phyloP scores from a whole-genome alignment of 1,140 invertebrate genomes.

The Zaprionus lachaisei region DNA sequence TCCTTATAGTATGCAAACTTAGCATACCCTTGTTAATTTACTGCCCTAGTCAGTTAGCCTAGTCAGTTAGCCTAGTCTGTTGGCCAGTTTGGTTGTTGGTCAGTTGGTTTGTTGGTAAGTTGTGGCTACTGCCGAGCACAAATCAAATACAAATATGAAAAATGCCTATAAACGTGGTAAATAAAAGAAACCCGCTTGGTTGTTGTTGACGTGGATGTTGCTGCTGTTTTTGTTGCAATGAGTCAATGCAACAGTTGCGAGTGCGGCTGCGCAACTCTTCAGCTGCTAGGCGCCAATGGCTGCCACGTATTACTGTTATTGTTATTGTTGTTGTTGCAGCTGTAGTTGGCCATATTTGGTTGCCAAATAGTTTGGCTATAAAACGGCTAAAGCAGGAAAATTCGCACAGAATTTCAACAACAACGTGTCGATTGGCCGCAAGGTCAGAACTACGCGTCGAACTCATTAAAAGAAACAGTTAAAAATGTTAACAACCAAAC shows the following conservation, averaged over 20 bases:
- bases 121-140: constrained; percentile 39
- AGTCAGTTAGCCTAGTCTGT: constrained; percentile 11
- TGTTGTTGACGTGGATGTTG: constrained; percentile 40
- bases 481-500: background rate
- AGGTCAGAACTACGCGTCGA: constrained; percentile 23
- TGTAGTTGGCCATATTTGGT: constrained; percentile 28
- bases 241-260: constrained; percentile 42
- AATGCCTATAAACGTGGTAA: constrained; percentile 31
- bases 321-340: constrained; percentile 20
- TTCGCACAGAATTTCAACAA: constrained; percentile 4
- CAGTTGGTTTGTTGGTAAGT: background rate
- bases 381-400: constrained; percentile 30
- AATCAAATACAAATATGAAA: constrained; percentile 51
- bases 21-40: constrained; percentile 60
- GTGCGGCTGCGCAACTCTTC: constrained; percentile 36
- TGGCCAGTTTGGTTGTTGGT: background rate
- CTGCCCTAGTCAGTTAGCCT: constrained; percentile 21
- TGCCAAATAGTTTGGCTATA: constrained; percentile 41
- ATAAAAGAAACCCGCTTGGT: constrained; percentile 40
- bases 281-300: constrained; percentile 24
- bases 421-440: constrained; percentile 4
- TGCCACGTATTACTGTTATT: constrained; percentile 2
- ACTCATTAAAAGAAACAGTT: constrained; percentile 10
- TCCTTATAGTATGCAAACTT: constrained; percentile 24
- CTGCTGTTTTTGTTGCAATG: constrained; percentile 44